Percentiles rank a stretch among this genome's conserved stretches.
Evolutionary conservation across 2,113 vertebrate species (phyloP).

Genomic region (Phalacrocorax aristotelis): DNA sequence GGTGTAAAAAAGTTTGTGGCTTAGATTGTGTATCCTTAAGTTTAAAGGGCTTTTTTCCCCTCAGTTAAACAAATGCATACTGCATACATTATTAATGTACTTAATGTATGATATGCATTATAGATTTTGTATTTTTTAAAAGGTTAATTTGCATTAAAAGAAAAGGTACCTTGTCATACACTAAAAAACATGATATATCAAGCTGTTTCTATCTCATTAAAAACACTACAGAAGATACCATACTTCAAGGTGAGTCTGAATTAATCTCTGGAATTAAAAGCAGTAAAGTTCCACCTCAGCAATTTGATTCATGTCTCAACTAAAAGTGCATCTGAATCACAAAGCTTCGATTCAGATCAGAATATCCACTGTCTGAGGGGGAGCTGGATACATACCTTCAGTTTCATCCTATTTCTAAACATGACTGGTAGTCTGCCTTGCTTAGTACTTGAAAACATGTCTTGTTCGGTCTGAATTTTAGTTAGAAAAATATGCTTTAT

Average conservation of each 20-base stretch:
- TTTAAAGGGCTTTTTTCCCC: background rate
- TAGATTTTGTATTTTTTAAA: background rate
- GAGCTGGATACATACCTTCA: background rate
- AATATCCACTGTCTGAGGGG: background rate
- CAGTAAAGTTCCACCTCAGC: background rate
- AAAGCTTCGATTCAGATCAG: background rate
- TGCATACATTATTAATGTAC: background rate
- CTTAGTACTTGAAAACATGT: background rate
- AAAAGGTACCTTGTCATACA: background rate
- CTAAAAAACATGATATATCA: background rate
- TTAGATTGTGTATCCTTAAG: background rate
- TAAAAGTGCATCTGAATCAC: background rate
- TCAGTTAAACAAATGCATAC: background rate
- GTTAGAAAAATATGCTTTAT: background rate
- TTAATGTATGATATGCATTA: background rate
- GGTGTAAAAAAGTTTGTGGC: background rate
- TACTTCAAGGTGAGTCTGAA: background rate
- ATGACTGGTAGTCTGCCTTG: background rate
- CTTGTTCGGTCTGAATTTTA: background rate
- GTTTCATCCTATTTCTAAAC: background rate
- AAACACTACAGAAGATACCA: background rate
- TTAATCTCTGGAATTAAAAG: background rate
- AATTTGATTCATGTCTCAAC: background rate
- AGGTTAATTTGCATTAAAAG: background rate
- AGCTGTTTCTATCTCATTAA: background rate